A percentile compares a stretch with the other conserved stretches of the same genome.
These are phyloP conservation scores for Poicephalus meyeri DNA, from an alignment of 2,113 vertebrate genomes.

Conservation along the genomic window DNA sequence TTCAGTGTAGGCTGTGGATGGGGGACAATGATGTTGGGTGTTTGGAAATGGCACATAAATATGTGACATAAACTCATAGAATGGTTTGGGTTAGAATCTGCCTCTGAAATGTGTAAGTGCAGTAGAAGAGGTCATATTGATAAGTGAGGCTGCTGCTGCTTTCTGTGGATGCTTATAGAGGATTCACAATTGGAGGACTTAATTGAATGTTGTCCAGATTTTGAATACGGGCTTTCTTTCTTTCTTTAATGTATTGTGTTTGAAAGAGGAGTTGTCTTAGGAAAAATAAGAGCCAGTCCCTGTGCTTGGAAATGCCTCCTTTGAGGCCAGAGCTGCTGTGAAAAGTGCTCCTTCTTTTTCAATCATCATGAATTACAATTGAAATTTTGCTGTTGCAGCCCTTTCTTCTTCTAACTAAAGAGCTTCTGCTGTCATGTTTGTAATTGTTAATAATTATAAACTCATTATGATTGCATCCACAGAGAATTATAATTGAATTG, in stretches of 20 bases:
- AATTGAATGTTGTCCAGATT: neutral
- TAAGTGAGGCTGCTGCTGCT: neutral
- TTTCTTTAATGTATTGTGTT: neutral
- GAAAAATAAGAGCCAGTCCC: neutral
- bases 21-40: neutral
- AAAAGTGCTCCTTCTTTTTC: neutral
- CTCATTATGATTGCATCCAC: neutral
- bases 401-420: neutral
- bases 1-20: neutral
- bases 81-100: neutral
- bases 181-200: neutral
- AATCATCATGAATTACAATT: neutral
- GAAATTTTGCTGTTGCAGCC: neutral
- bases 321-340: neutral
- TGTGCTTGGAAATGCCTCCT: neutral
- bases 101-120: neutral
- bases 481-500: neutral
- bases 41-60: neutral
- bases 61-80: neutral
- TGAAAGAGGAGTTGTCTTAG: neutral
- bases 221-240: neutral
- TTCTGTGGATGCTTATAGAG: neutral
- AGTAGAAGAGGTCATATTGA: neutral
- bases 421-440: neutral
- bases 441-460: conserved; percentile 37